These are phyloP conservation scores for Epistrophe eligans DNA, from an alignment of 2,888 invertebrate species.

Conservation along the genomic window DNA sequence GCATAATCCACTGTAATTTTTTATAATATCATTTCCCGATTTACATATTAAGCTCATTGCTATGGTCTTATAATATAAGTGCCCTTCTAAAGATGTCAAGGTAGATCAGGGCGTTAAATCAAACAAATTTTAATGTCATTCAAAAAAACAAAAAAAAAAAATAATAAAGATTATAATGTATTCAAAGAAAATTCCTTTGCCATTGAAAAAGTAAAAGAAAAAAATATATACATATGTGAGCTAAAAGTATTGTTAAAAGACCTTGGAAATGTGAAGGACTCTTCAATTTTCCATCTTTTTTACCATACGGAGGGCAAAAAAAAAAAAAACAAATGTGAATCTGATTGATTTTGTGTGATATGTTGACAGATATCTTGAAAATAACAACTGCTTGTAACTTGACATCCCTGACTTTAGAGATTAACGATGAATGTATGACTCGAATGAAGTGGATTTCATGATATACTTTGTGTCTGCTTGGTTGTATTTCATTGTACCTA, in stretches of 20 bases:
- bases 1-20: slow-evolving; percentile 5
- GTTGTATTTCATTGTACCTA: neutral
- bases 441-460: slow-evolving; percentile 1
- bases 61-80: slow-evolving; percentile 11
- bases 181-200: slow-evolving; percentile 5
- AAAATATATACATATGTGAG: neutral
- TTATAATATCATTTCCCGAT: neutral
- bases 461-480: neutral
- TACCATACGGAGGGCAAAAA: neutral
- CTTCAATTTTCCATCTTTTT: slow-evolving; percentile 21
- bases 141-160: neutral
- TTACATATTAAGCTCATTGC: neutral
- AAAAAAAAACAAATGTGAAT: slow-evolving; percentile 10
- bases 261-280: slow-evolving; percentile 22
- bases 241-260: slow-evolving; percentile 24
- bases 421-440: slow-evolving; percentile 21
- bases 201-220: neutral
- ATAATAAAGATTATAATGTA: neutral
- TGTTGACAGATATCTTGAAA: slow-evolving; percentile 38
- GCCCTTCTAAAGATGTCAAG: slow-evolving; percentile 13
- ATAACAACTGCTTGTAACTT: slow-evolving; percentile 37
- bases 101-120: slow-evolving; percentile 22
- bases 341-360: slow-evolving; percentile 56
- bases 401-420: slow-evolving; percentile 36
- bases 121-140: slow-evolving; percentile 9